These are phyloP conservation scores for Drosophila arawakana DNA, from an alignment of 1,140 invertebrate genomes.

Conservation along the genomic window DNA sequence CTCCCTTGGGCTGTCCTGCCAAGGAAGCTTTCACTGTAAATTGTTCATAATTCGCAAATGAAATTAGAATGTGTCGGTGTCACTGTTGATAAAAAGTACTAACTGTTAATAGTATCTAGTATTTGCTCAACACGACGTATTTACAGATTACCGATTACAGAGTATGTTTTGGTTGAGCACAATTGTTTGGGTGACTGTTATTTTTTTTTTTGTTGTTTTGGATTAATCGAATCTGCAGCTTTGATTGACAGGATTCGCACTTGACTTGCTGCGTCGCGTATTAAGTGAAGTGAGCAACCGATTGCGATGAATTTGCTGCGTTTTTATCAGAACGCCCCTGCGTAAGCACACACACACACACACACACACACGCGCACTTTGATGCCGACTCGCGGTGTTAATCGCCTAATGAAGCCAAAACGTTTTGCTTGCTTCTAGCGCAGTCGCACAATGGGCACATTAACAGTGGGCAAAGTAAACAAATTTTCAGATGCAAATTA, in stretches of 20 bases:
- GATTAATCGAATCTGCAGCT: conserved; percentile 12
- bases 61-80: no score
- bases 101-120: no score
- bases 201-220: neutral
- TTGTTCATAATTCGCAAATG: no score
- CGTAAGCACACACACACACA: neutral
- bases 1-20: no score
- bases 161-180: neutral
- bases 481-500: neutral
- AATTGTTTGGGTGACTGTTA: neutral
- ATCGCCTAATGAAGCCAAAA: conserved; percentile 78
- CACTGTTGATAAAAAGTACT: no score
- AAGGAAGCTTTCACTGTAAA: no score
- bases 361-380: neutral
- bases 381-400: conserved; percentile 39
- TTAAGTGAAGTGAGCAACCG: conserved; percentile 64
- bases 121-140: no score
- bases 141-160: neutral
- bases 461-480: neutral
- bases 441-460: conserved; percentile 12
- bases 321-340: conserved; percentile 21
- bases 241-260: conserved; percentile 78
- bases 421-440: conserved; percentile 56
- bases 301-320: neutral
- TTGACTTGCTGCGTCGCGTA: conserved; percentile 73